Evolutionary conservation across 2,797 vertebrate species (phyloP), one percentile per base, ranked within the genome.

Genomic region (Gallinago solitaria): DNA sequence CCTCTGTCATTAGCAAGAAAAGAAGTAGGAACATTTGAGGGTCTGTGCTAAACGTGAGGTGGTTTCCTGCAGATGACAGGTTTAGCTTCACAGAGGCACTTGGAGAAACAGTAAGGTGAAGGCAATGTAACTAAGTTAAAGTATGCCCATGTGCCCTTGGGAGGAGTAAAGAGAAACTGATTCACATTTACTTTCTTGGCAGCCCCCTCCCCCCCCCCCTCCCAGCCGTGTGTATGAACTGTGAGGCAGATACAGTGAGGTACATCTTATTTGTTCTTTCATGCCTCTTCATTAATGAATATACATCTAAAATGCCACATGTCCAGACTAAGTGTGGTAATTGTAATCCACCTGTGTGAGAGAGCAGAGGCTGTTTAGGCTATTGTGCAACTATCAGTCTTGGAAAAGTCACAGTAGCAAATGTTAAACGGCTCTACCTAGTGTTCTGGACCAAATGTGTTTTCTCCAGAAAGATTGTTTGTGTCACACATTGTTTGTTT

Each of bases 151-250:
- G 21, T 60, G 30, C 28, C 16, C 12, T 25, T 23, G 27, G n/a
- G 65, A 77, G 39, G n/a, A 56, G 30, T 59, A 37, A 63, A 76
- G 54, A 48, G 33, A 16, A 19, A 32, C 35, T n/a, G n/a, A 32
- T 69, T 68, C 8, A 32, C 3, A 7, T 63, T 60, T 18, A 37
- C 16, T 47, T 70, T 63, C 41, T 81, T 73, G 50, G 3, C 21
- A 47, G 21, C 41, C 7, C 16, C 16, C 2, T n/a, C 33, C 2
- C 14, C 17, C 7, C 7, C 27, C 2, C 6, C 18, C 9, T 7
- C 18, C 16, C 25, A 4, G 5, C 0, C 7, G 4, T 39, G 1
- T 12, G 11, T 37, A 6, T 27, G 9, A 74, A 19, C 27, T 64
- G 10, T 28, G 77, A 73, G 37, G 33, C 70, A 43, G n/a, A 69